These are phyloP conservation scores for Nephrotoma guestfalica DNA, from an alignment of 2,888 invertebrate genomes.

Conservation along the genomic window DNA sequence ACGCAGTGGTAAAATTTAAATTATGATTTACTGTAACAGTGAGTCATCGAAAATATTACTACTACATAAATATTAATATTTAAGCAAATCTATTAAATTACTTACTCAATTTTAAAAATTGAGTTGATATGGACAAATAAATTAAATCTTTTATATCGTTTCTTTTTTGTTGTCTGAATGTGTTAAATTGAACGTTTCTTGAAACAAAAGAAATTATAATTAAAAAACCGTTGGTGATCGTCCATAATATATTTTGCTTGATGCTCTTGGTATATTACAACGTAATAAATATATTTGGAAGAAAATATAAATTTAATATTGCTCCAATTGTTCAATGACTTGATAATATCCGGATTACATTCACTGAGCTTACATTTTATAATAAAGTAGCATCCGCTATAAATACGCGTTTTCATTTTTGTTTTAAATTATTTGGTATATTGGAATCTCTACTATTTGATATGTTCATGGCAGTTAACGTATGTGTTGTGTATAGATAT, in stretches of 20 bases:
- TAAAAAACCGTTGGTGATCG: neutral
- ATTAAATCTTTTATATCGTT: neutral
- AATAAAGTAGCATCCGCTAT: neutral
- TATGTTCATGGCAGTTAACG: neutral
- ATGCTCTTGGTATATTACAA: neutral
- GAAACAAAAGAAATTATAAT: neutral
- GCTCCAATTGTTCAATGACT: neutral
- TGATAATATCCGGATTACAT: neutral
- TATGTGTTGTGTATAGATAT: neutral
- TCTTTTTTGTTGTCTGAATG: neutral
- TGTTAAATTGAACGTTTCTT: neutral
- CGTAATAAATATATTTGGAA: neutral
- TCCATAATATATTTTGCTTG: neutral
- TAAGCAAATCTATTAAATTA: neutral
- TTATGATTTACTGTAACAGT: neutral
- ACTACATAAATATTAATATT: neutral
- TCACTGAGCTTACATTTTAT: neutral
- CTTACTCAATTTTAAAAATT: neutral
- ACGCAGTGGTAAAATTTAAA: no score
- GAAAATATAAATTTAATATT: neutral
- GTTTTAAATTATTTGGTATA: neutral
- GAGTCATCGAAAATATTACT: neutral
- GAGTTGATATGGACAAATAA: neutral
- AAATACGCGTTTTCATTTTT: neutral
- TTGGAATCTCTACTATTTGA: neutral